Base-by-base conservation (phyloP, 1,140 invertebrate species). In the Bombus waltoni region DNA sequence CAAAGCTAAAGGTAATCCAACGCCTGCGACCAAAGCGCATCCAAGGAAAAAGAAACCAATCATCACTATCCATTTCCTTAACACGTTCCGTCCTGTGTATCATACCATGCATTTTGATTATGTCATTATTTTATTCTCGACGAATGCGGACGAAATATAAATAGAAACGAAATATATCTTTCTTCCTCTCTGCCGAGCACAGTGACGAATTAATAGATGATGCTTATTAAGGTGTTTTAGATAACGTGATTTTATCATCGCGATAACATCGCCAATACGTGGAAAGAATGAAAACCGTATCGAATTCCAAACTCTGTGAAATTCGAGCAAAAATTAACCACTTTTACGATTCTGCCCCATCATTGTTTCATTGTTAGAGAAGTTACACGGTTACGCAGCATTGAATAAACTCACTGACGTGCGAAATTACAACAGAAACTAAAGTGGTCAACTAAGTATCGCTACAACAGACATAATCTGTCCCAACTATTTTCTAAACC, bases 1-100 rank as follows among this genome's bases (percentile, higher is more conserved):
- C 28, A 96, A 88, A 2, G 96, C 96, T 53, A 96, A 87, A 0
- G 96, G 96, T 57, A 96, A 92, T 8, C 96, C 96, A n/a, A 96
- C 93, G 10, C 94, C 94, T 22, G 93, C 94, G 35, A 95, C 89
- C 85, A 95, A 91, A 70, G 94, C 94, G 88, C 94, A 95, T 28
- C 92, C 94, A 32, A 95, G 90, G 35, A 95, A 93, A 72, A 95
- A 93, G 71, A 94, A 92, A 25, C 94, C 95, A 38, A 91, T 80
- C 85, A 92, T 94, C n/a, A 95, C 91, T 57, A 91, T 91, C 93
- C 95, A 95, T 82, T 91, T 94, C 75, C 92, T 90, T 59, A 93
- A 86, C 28, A 88, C 83, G 80, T 83, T 92, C 79, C 85, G 85
- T 72, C 88, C 92, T 93, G 71, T 15, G 85, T 81, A 83, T 83